Evolutionary conservation across 1,140 invertebrate genomes (phyloP).

Genomic region (Drosophila willistoni): DNA sequence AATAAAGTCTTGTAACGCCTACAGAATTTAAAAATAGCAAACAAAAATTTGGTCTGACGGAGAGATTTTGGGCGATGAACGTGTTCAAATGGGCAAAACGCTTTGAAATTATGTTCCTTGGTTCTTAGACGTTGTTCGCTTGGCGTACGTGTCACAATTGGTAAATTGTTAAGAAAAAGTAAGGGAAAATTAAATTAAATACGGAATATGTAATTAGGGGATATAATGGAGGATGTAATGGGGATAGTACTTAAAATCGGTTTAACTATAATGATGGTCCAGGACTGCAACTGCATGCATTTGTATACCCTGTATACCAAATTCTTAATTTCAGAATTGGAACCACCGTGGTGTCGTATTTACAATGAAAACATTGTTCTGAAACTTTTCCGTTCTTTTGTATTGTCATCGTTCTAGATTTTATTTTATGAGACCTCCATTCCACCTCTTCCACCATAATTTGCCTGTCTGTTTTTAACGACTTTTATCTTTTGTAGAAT

Average conservation of each 20-base stretch:
- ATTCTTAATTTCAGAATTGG: too few relatives aligned
- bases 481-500: conserved; percentile 48
- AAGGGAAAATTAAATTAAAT: conserved; percentile 28
- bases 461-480: conserved; percentile 61
- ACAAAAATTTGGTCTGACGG: conserved; percentile 28
- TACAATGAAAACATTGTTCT: too few relatives aligned
- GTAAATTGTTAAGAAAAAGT: background rate
- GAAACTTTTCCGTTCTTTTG: too few relatives aligned
- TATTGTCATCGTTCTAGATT: conserved; percentile 10
- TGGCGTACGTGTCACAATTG: conserved; percentile 49
- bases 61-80: conserved; percentile 58
- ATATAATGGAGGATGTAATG: too few relatives aligned
- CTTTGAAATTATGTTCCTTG: conserved; percentile 64
- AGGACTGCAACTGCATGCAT: background rate
- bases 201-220: conserved; percentile 73
- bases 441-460: conserved; percentile 10
- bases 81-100: conserved; percentile 72
- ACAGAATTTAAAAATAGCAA: conserved; percentile 64
- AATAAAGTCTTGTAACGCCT: conserved; percentile 71
- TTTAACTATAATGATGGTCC: conserved; percentile 8
- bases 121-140: conserved; percentile 38
- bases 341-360: too few relatives aligned
- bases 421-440: background rate
- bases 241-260: conserved; percentile 2
- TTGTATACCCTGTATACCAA: too few relatives aligned